Conservation (phyloP, 2,113 vertebrate species). For the Theristicus caerulescens region DNA sequence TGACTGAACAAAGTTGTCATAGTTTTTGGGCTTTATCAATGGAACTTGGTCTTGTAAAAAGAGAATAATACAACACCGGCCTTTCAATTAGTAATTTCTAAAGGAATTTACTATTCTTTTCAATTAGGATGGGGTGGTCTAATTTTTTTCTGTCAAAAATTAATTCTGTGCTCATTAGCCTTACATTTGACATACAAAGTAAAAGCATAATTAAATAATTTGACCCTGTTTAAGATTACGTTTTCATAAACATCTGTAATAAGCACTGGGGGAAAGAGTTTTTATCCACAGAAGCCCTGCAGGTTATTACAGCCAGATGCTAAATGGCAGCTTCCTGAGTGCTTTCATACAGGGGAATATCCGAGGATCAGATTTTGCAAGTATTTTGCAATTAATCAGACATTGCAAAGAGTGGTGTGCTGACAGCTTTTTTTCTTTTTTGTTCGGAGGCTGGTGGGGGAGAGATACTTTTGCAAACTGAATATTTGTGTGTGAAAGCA, state of each 20-base stretch:
- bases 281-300: neutral
- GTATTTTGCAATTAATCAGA: neutral
- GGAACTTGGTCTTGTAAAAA: neutral
- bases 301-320: neutral
- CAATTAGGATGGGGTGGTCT: neutral
- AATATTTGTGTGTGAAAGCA: neutral
- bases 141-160: neutral
- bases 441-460: neutral
- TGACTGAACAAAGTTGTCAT: neutral
- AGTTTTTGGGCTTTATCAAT: neutral
- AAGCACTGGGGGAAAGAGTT: neutral
- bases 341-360: neutral
- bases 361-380: rapidly evolving
- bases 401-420: neutral
- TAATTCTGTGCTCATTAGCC: neutral
- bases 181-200: neutral
- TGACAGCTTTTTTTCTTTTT: neutral
- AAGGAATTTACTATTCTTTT: neutral
- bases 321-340: neutral
- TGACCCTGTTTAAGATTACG: neutral
- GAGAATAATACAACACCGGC: neutral
- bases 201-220: constrained; percentile 1
- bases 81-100: neutral
- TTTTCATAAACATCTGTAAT: neutral
- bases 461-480: neutral